phyloP scores from a whole-genome alignment of 2,797 vertebrate genomes.

The Sebastes minor region DNA sequence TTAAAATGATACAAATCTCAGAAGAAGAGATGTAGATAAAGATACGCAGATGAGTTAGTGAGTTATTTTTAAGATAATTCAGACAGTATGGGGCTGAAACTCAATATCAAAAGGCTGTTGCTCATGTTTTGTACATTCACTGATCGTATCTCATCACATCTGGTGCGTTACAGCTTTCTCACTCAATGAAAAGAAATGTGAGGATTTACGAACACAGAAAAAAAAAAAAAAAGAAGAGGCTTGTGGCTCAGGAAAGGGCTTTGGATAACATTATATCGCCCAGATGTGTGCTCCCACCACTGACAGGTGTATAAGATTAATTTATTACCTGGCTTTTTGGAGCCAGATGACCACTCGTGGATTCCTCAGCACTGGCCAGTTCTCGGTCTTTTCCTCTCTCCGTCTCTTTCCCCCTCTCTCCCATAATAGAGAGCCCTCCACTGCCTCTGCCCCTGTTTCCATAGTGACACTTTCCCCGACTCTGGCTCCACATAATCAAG shows the following conservation, averaged over 20 bases:
- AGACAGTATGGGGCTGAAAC: not conserved
- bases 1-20: not conserved
- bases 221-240: slow-evolving; percentile 10
- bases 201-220: not conserved
- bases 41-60: not conserved
- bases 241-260: slow-evolving; percentile 13
- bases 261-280: not conserved
- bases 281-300: not conserved
- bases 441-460: slow-evolving; percentile 79
- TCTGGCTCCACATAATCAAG: slow-evolving; percentile 77
- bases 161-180: not conserved
- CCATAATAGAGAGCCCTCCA: slow-evolving; percentile 53
- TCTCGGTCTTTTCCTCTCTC: slow-evolving; percentile 24
- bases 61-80: slow-evolving; percentile 4
- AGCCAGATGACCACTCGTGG: slow-evolving; percentile 32
- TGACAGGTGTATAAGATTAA: not conserved
- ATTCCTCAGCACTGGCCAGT: slow-evolving; percentile 59
- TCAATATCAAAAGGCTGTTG: not conserved
- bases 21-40: not conserved
- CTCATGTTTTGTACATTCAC: not conserved
- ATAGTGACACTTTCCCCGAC: slow-evolving; percentile 81
- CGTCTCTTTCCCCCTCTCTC: slow-evolving; percentile 22
- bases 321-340: slow-evolving; percentile 13
- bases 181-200: slow-evolving; percentile 4
- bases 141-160: slow-evolving; percentile 9